phyloP scores from a whole-genome alignment of 1,140 invertebrate species.

The Psix sp. region DNA sequence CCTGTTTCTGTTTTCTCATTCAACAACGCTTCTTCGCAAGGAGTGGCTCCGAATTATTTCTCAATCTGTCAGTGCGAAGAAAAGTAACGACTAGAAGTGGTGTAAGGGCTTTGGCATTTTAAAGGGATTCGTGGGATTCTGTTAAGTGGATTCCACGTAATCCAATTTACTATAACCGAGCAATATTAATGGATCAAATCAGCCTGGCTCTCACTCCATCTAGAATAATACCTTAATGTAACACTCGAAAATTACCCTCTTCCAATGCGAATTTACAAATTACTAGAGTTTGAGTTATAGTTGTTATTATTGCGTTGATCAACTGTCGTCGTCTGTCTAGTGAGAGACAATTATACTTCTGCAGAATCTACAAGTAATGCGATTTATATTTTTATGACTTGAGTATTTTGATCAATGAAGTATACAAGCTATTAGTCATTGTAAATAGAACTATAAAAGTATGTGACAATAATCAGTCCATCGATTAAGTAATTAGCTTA shows the following conservation, averaged over 20 bases:
- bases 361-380: too few relatives aligned
- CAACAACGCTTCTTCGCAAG: slow-evolving; percentile 5
- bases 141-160: slow-evolving; percentile 69
- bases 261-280: slow-evolving; percentile 12
- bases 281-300: slow-evolving; percentile 9
- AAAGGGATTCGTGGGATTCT: slow-evolving; percentile 55
- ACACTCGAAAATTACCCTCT: slow-evolving; percentile 40
- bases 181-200: slow-evolving; percentile 71
- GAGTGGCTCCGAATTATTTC: slow-evolving; percentile 48
- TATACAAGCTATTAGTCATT: too few relatives aligned
- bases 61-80: slow-evolving; percentile 59
- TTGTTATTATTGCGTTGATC: slow-evolving; percentile 13
- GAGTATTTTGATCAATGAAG: too few relatives aligned
- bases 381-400: too few relatives aligned
- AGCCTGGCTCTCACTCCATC: slow-evolving; percentile 49
- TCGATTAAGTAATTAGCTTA: too few relatives aligned
- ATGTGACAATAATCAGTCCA: too few relatives aligned
- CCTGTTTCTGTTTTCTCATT: slow-evolving; percentile 45
- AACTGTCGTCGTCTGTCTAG: background rate
- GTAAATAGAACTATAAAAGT: too few relatives aligned
- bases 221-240: slow-evolving; percentile 68
- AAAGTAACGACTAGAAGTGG: slow-evolving; percentile 42
- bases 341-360: too few relatives aligned
- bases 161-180: slow-evolving; percentile 68
- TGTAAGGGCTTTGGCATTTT: slow-evolving; percentile 46